These are phyloP conservation scores for Prunella strophiata DNA, from an alignment of 2,797 vertebrate species.

Conservation along the genomic window DNA sequence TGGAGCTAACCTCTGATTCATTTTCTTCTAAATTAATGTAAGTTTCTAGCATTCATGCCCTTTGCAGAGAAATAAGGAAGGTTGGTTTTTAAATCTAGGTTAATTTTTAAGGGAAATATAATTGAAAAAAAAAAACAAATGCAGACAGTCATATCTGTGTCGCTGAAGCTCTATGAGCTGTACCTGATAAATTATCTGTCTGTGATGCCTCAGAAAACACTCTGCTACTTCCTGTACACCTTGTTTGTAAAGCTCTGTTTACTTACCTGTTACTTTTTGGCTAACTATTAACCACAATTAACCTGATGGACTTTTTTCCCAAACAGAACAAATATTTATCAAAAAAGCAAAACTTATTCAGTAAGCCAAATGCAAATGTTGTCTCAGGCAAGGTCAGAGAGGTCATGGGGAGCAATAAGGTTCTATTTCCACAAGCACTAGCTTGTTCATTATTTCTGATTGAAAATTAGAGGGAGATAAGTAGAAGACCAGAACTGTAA, in stretches of 20 bases:
- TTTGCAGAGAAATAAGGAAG: constrained; percentile 2
- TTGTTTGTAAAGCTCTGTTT: constrained; percentile 40
- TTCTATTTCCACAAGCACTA: neutral
- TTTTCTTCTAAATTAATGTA: neutral
- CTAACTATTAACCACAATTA: constrained; percentile 65
- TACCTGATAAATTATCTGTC: neutral
- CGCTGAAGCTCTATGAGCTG: neutral
- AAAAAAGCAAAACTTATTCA: constrained; percentile 38
- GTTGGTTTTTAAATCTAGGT: neutral
- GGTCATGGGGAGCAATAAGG: neutral
- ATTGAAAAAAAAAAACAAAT: neutral
- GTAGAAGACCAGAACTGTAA: neutral
- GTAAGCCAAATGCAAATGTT: constrained; percentile 61
- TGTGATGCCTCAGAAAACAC: neutral
- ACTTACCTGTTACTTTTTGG: constrained; percentile 18
- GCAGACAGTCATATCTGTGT: neutral
- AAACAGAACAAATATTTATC: constrained; percentile 62
- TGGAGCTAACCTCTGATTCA: constrained; percentile 25
- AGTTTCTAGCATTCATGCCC: neutral
- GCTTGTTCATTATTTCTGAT: neutral
- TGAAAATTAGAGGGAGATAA: neutral
- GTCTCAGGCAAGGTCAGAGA: neutral
- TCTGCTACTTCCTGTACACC: neutral
- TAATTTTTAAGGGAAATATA: constrained; percentile 30
- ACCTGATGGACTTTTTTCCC: neutral